Evolutionary conservation across 2,113 vertebrate species (phyloP), one percentile per base, ranked within the genome.

Genomic region (Hippopotamus amphibius): DNA sequence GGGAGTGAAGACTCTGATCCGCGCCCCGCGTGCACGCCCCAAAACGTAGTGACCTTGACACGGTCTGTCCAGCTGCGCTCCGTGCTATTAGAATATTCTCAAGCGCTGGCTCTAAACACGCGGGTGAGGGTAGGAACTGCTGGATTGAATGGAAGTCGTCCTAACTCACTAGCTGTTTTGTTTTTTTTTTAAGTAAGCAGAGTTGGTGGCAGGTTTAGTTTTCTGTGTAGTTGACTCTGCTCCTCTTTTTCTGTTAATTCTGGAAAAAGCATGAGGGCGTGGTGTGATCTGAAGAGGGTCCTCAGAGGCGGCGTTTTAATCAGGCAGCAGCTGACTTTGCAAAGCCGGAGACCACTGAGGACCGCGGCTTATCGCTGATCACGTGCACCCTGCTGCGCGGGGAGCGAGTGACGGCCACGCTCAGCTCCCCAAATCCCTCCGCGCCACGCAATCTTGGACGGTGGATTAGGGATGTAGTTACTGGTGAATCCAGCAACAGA

Each of bases 21-120:
- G 50, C 0, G 21, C 71, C 74, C 71, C 9, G 0, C 3, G 22
- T 17, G 41, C 50, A 1, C 16, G 4, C 43, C 71, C 13, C 41
- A 10, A 3, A 0, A 17, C n/a, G 0, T 5, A 26, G 26, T 9
- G 30, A 7, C 83, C 24, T 4, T 46, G 33, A 0, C 2, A 4
- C 15, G 1, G 68, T n/a, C 26, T 14, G 1, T 24, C 16, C 77
- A 11, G 48, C 17, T 6, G 24, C 3, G 0, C 26, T 6, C 15
- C 3, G 0, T 0, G 37, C 61, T 48, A 0, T 22, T 4, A 0
- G 7, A 5, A 15, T 17, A 14, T 46, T 15, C 68, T 24, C 48
- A 10, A 50, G 74, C 19, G 55, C 37, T 21, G 22, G 92, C 74
- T 90, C 2, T 41, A 19, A 77, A 33, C 1, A 0, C 48, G 0